These are phyloP conservation scores for Eupithecia dodoneata DNA, from an alignment of 2,888 invertebrate genomes.

Conservation along the genomic window DNA sequence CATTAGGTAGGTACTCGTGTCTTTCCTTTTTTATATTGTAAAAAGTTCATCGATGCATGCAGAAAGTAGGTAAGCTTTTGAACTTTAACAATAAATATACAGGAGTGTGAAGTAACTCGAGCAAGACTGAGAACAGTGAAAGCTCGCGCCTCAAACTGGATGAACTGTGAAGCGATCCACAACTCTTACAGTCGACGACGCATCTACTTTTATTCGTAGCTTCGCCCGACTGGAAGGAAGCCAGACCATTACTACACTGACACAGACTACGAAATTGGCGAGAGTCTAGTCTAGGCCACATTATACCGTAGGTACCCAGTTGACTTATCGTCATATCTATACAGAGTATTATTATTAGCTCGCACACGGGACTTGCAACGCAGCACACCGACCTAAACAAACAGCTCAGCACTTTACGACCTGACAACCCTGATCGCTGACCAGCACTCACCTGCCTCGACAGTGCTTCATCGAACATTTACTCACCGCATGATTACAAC, in stretches of 20 bases:
- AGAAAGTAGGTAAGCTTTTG: background rate
- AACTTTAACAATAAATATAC: conserved; percentile 19
- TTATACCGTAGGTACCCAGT: background rate
- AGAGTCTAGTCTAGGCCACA: background rate
- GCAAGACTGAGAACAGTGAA: background rate
- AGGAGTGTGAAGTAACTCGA: background rate
- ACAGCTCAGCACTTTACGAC: conserved; percentile 8
- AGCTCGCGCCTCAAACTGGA: conserved; percentile 17
- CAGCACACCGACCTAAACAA: background rate
- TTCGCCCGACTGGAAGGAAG: conserved; percentile 11
- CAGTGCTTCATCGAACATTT: conserved; percentile 33
- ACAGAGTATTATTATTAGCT: background rate
- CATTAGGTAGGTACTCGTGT: background rate
- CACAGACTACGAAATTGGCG: conserved; percentile 1
- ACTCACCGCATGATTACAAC: conserved; percentile 26
- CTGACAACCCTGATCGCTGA: background rate
- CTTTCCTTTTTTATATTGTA: background rate
- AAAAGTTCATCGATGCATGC: background rate
- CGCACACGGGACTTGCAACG: background rate
- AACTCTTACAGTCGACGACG: background rate
- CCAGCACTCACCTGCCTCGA: conserved; percentile 25
- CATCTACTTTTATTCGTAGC: background rate
- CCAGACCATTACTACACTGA: conserved; percentile 14
- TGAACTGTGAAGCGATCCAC: background rate
- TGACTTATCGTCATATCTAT: background rate